Evolutionary conservation across 2,113 vertebrate genomes (phyloP).

Genomic region (Oncorhynchus nerka): DNA sequence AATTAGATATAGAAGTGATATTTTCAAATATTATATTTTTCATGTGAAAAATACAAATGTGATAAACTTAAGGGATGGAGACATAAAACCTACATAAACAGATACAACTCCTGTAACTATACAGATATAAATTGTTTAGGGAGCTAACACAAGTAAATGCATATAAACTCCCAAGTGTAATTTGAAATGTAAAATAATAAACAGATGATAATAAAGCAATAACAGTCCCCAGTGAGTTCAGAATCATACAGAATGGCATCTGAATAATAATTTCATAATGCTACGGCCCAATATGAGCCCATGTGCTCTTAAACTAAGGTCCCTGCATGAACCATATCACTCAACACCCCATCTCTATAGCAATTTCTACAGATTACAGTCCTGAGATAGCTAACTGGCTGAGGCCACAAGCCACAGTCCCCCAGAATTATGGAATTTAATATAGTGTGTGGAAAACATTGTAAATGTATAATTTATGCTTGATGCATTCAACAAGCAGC

Average conservation of each 20-base stretch:
- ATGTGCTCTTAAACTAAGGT: constrained; percentile 31
- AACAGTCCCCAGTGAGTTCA: constrained; percentile 24
- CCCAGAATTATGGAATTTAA: constrained; percentile 38
- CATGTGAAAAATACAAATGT: background rate
- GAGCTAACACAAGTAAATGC: background rate
- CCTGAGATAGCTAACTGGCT: constrained; percentile 12
- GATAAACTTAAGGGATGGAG: background rate
- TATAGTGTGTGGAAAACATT: constrained; percentile 20
- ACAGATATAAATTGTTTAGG: constrained; percentile 1
- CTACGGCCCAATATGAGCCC: constrained; percentile 30
- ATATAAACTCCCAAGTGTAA: background rate
- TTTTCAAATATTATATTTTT: too few relatives aligned
- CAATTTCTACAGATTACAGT: constrained; percentile 37
- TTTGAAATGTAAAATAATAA: constrained; percentile 8
- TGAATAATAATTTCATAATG: constrained; percentile 55
- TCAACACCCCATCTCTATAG: constrained; percentile 30
- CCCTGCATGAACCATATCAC: constrained; percentile 46
- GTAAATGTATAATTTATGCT: constrained; percentile 35
- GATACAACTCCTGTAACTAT: background rate
- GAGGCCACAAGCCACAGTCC: constrained; percentile 14
- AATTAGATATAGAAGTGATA: too few relatives aligned
- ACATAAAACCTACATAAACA: background rate
- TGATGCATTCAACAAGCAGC: constrained; percentile 19
- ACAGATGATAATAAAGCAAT: constrained; percentile 28
- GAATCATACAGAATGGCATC: constrained; percentile 31